A percentile compares a stretch with the other conserved stretches of the same genome.
Conservation (phyloP, 1,140 invertebrate genomes). For the Drosophila subobscura region DNA sequence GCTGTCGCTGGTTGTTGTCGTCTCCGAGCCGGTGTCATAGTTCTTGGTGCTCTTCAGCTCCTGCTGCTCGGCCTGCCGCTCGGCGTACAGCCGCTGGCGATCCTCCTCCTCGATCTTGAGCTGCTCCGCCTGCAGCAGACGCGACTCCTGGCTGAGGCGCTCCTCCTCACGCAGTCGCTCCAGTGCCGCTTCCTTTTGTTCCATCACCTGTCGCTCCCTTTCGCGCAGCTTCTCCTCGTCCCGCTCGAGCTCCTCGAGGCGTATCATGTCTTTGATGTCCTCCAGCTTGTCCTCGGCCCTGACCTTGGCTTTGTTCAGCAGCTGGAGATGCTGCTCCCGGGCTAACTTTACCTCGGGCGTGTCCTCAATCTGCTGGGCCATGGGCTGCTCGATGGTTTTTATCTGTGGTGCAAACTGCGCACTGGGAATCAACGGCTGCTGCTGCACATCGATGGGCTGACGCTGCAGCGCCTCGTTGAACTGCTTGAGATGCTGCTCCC, state of each 20-base stretch:
- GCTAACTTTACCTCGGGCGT: conserved; percentile 46
- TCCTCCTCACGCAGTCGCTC: conserved; percentile 53
- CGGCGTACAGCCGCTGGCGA: conserved; percentile 42
- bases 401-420: background rate
- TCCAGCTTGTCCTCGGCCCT: conserved; percentile 41
- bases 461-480: conserved; percentile 52
- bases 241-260: conserved; percentile 53
- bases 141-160: conserved; percentile 55
- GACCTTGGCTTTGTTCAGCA: conserved; percentile 50
- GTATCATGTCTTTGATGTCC: conserved; percentile 50
- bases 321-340: conserved; percentile 62
- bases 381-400: background rate
- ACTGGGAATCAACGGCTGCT: conserved; percentile 25
- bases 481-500: conserved; percentile 69
- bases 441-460: conserved; percentile 30
- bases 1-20: conserved; percentile 5
- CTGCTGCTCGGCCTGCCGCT: conserved; percentile 42
- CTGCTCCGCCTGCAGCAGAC: conserved; percentile 50
- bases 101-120: conserved; percentile 56
- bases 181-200: conserved; percentile 45
- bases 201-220: conserved; percentile 47
- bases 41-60: conserved; percentile 26
- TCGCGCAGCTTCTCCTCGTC: conserved; percentile 50
- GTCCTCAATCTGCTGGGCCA: conserved; percentile 33
- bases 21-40: conserved; percentile 2